These are phyloP conservation scores for Euura saliciscinereae DNA, from an alignment of 1,140 invertebrate genomes.

Conservation along the genomic window DNA sequence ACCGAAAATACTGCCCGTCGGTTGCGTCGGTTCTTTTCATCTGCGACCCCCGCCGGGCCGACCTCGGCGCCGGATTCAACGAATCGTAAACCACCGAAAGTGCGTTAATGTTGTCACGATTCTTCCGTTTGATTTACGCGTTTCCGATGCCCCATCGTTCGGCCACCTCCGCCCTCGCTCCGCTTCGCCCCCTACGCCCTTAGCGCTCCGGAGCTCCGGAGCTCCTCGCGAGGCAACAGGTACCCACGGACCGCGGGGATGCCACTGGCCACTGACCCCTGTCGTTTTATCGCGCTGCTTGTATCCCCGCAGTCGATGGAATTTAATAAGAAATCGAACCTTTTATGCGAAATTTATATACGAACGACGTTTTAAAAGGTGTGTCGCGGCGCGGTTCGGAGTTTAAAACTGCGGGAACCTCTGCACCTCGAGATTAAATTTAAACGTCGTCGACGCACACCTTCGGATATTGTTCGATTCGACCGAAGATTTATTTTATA, in stretches of 20 bases:
- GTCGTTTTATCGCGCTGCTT: constrained; percentile 3
- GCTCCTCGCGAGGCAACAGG: neutral
- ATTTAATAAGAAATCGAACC: too few species aligned
- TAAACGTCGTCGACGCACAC: too few species aligned
- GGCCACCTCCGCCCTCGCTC: neutral
- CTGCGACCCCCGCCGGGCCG: constrained; percentile 5
- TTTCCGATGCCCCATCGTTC: constrained; percentile 3
- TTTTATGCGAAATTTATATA: too few species aligned
- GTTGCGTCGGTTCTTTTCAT: constrained; percentile 9
- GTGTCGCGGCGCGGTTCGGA: too few species aligned
- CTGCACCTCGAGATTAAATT: too few species aligned
- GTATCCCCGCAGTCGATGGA: neutral
- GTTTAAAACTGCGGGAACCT: too few species aligned
- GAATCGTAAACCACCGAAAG: constrained; percentile 21
- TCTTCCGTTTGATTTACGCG: constrained; percentile 14
- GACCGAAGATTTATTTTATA: too few species aligned
- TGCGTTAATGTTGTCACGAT: constrained; percentile 17
- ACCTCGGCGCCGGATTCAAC: constrained; percentile 12
- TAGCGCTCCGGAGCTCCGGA: neutral
- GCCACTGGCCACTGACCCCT: constrained; percentile 5
- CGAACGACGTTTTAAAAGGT: too few species aligned
- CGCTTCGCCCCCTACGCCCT: neutral
- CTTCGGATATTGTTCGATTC: too few species aligned
- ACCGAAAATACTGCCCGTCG: neutral
- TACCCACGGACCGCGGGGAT: neutral